These are phyloP conservation scores for Pelodytes ibericus DNA, from an alignment of 2,797 vertebrate genomes.

Conservation along the genomic window DNA sequence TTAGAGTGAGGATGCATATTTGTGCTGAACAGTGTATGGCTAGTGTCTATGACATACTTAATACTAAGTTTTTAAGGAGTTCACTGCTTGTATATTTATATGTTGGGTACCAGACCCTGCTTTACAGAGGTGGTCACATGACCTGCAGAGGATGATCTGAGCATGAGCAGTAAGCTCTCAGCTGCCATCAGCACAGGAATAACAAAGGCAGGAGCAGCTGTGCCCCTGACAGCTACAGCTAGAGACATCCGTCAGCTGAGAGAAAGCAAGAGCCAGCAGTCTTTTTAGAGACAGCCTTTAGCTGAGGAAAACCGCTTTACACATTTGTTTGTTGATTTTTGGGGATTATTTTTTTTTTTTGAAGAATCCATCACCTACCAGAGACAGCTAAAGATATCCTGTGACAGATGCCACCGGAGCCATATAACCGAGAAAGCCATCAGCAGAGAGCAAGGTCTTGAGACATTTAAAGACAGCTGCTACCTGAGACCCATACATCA, in stretches of 20 bases:
- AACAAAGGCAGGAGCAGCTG: constrained; percentile 57
- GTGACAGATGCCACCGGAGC: constrained; percentile 36
- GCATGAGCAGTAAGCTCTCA: constrained; percentile 44
- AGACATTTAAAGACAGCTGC: constrained; percentile 5
- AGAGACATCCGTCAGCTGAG: constrained; percentile 39
- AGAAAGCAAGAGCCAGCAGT: constrained; percentile 17
- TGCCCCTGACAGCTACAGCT: constrained; percentile 50
- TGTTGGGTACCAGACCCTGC: constrained; percentile 28
- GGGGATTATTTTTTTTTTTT: neutral
- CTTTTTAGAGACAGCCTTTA: constrained; percentile 9
- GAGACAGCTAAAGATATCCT: constrained; percentile 33
- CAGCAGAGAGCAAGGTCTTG: constrained; percentile 26
- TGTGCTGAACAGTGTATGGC: neutral
- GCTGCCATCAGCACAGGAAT: constrained; percentile 55
- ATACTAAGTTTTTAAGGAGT: neutral
- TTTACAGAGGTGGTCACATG: constrained; percentile 44
- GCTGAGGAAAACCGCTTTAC: constrained; percentile 6
- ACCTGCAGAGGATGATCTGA: constrained; percentile 43
- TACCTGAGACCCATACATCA: constrained; percentile 36
- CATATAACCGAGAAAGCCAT: constrained; percentile 18
- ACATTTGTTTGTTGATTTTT: constrained; percentile 2
- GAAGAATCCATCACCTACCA: constrained; percentile 4
- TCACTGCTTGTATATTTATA: neutral
- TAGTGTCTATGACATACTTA: neutral
- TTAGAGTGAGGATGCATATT: neutral